phyloP scores from a whole-genome alignment of 2,113 vertebrate species.

The Centropus bengalensis region DNA sequence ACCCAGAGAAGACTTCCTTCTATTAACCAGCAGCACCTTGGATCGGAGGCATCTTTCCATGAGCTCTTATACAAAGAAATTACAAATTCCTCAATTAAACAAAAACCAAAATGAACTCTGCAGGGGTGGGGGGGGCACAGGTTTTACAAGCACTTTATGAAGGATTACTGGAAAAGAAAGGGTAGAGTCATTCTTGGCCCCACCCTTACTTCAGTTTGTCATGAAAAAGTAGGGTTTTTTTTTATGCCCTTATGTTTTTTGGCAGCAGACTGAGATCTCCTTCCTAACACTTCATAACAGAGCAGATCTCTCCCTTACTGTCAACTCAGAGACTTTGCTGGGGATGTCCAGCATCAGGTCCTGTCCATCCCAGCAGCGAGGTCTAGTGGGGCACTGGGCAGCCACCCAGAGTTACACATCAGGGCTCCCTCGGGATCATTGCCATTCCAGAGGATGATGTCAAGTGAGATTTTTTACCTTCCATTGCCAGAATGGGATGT shows the following conservation, averaged over 20 bases:
- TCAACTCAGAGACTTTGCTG: not conserved
- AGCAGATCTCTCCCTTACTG: not conserved
- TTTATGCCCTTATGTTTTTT: not conserved
- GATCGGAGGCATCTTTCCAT: not conserved
- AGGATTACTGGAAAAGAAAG: not conserved
- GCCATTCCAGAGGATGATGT: not conserved
- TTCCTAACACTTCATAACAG: not conserved
- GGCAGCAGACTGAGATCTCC: not conserved
- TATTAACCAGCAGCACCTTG: not conserved
- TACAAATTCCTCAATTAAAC: not conserved
- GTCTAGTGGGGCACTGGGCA: not conserved
- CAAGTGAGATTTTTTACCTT: not conserved
- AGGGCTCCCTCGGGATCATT: accelerated
- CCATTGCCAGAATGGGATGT: not conserved
- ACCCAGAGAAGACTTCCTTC: not conserved
- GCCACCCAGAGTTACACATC: accelerated
- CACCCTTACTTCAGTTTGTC: not conserved
- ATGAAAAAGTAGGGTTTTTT: accelerated
- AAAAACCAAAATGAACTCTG: not conserved
- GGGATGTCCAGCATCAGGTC: not conserved
- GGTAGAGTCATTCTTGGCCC: not conserved
- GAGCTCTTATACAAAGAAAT: not conserved
- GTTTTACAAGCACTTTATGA: not conserved
- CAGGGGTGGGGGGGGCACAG: not conserved
- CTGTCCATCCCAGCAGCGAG: not conserved